Evolutionary conservation across 2,888 invertebrate genomes (phyloP).

Genomic region (Dynastes maya): DNA sequence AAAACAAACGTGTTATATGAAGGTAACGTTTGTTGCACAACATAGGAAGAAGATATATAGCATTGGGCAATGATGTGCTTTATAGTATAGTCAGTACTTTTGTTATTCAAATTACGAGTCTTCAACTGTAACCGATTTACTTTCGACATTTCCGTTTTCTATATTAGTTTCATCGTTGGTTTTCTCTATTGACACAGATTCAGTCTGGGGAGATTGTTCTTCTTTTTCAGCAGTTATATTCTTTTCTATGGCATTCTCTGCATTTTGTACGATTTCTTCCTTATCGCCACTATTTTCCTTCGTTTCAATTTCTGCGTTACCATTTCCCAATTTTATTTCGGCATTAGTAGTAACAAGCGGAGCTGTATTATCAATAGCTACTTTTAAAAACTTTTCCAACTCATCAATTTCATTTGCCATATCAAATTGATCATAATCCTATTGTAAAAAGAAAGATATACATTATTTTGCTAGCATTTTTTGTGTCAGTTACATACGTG

Average conservation of each 20-base stretch:
- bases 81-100: slow-evolving; percentile 45
- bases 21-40: slow-evolving; percentile 21
- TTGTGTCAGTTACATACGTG: neutral
- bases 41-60: slow-evolving; percentile 30
- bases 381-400: slow-evolving; percentile 89
- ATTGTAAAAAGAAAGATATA: slow-evolving; percentile 60
- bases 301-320: slow-evolving; percentile 63
- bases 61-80: slow-evolving; percentile 40
- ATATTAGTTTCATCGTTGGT: slow-evolving; percentile 32
- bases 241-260: slow-evolving; percentile 48
- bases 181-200: slow-evolving; percentile 33
- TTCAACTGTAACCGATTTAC: slow-evolving; percentile 18
- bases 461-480: too few species aligned
- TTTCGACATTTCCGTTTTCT: slow-evolving; percentile 40
- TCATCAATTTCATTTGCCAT: slow-evolving; percentile 92
- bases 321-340: slow-evolving; percentile 68
- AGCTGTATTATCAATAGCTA: slow-evolving; percentile 76
- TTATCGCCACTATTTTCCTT: slow-evolving; percentile 55
- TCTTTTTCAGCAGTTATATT: slow-evolving; percentile 23
- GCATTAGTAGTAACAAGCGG: slow-evolving; percentile 69
- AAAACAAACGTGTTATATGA: slow-evolving; percentile 27
- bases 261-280: slow-evolving; percentile 53
- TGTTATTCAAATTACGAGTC: slow-evolving; percentile 36
- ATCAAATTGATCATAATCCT: slow-evolving; percentile 96
- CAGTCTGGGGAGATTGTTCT: slow-evolving; percentile 28